phyloP scores from a whole-genome alignment of 1,140 invertebrate genomes.

The Hypsibius dujardini region DNA sequence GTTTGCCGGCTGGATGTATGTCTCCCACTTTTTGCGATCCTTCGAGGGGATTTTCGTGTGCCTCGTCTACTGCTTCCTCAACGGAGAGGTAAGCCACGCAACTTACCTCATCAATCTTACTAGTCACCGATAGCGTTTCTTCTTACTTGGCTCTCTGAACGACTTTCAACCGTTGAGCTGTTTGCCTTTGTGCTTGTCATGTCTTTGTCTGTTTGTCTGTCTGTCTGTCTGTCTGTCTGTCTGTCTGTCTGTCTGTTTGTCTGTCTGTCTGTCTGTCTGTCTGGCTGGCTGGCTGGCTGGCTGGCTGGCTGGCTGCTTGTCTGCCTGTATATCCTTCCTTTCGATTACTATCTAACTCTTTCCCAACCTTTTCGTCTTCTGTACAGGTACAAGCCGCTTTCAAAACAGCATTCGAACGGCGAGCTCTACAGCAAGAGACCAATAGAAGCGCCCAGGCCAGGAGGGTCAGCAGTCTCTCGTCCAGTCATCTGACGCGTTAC shows the following conservation, averaged over 20 bases:
- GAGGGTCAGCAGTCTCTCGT: background rate
- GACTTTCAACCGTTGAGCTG: too few species aligned
- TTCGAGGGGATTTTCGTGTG: conserved; percentile 73
- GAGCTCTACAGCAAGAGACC: conserved; percentile 5
- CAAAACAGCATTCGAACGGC: background rate
- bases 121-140: too few species aligned
- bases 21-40: conserved; percentile 23
- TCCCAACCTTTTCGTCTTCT: too few species aligned
- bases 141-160: too few species aligned
- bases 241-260: too few species aligned
- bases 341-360: background rate
- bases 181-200: too few species aligned
- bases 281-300: too few species aligned
- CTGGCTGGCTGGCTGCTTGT: too few species aligned
- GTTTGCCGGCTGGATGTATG: conserved; percentile 7
- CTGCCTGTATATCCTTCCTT: background rate
- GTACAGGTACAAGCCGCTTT: background rate
- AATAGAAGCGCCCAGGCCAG: background rate
- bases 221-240: too few species aligned
- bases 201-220: too few species aligned
- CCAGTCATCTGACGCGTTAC: conserved; percentile 2
- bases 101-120: too few species aligned
- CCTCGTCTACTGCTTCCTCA: conserved; percentile 81
- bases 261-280: too few species aligned
- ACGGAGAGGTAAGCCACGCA: conserved; percentile 54